Conservation (phyloP, 2,888 invertebrate species). For the Tribolium freemani region DNA sequence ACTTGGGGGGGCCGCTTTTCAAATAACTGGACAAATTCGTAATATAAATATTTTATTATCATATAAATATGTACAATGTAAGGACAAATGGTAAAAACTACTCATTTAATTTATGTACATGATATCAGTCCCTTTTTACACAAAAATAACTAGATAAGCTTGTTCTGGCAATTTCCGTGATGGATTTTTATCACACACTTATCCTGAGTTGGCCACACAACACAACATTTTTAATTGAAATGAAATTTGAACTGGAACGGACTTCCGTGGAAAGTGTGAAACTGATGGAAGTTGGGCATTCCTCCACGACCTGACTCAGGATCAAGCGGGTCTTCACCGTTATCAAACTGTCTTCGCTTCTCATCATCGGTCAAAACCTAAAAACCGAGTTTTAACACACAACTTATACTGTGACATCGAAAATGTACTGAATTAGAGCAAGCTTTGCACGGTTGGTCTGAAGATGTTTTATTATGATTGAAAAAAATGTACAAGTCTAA, state of each 20-base stretch:
- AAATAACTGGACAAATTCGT: neutral
- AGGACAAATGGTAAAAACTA: slow-evolving; percentile 35
- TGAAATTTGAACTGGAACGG: slow-evolving; percentile 98
- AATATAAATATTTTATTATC: slow-evolving; percentile 44
- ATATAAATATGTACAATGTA: slow-evolving; percentile 43
- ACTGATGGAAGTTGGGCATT: slow-evolving; percentile 80
- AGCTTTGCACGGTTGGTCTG: too few relatives aligned
- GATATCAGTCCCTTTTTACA: slow-evolving; percentile 43
- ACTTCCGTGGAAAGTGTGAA: slow-evolving; percentile 81
- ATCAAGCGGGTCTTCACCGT: slow-evolving; percentile 96
- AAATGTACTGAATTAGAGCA: too few relatives aligned
- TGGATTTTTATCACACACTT: slow-evolving; percentile 13
- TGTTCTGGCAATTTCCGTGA: slow-evolving; percentile 33
- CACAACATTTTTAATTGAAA: slow-evolving; percentile 78
- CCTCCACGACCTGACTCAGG: slow-evolving; percentile 84
- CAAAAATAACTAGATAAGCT: slow-evolving; percentile 26
- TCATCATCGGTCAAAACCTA: slow-evolving; percentile 86
- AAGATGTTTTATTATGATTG: too few relatives aligned
- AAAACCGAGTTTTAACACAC: slow-evolving; percentile 34
- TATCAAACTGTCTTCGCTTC: slow-evolving; percentile 94
- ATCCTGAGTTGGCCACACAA: slow-evolving; percentile 27
- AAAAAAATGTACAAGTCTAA: too few relatives aligned
- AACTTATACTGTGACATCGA: too few relatives aligned
- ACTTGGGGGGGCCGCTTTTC: neutral
- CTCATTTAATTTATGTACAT: slow-evolving; percentile 39